Conservation (phyloP, 35 echinoderm and acorn worm genomes). For the Lytechinus pictus region DNA sequence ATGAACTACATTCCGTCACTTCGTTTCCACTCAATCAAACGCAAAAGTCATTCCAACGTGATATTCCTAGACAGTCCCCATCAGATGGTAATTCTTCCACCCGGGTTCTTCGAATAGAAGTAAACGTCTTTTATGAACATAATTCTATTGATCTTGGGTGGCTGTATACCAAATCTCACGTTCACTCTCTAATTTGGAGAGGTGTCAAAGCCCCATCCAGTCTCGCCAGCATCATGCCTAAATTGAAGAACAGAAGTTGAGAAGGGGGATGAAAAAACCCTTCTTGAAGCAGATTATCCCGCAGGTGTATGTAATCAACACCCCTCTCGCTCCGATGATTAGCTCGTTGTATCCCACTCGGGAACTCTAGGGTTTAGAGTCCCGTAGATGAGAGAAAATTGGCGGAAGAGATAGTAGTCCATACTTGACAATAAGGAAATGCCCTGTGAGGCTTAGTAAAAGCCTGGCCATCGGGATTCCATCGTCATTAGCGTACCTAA, state of each 20-base stretch:
- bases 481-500: background rate
- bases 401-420: background rate
- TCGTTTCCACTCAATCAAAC: too few relatives aligned
- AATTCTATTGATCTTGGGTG: too few relatives aligned
- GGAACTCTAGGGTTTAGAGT: background rate
- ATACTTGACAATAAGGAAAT: background rate
- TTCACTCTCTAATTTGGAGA: background rate
- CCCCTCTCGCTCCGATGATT: background rate
- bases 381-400: background rate
- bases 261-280: background rate
- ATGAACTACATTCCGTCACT: too few relatives aligned
- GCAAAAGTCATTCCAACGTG: too few relatives aligned
- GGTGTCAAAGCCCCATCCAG: background rate
- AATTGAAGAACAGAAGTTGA: background rate
- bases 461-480: background rate
- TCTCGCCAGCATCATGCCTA: background rate
- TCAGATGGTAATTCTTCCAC: background rate
- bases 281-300: background rate
- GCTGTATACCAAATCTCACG: background rate
- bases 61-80: too few relatives aligned
- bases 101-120: too few relatives aligned
- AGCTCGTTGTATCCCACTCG: background rate
- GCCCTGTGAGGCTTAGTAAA: background rate
- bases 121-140: background rate
- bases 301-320: constrained; percentile 11